Evolutionary conservation across 2,797 vertebrate genomes (phyloP).

Genomic region (Pseudotriccus pelzelni): DNA sequence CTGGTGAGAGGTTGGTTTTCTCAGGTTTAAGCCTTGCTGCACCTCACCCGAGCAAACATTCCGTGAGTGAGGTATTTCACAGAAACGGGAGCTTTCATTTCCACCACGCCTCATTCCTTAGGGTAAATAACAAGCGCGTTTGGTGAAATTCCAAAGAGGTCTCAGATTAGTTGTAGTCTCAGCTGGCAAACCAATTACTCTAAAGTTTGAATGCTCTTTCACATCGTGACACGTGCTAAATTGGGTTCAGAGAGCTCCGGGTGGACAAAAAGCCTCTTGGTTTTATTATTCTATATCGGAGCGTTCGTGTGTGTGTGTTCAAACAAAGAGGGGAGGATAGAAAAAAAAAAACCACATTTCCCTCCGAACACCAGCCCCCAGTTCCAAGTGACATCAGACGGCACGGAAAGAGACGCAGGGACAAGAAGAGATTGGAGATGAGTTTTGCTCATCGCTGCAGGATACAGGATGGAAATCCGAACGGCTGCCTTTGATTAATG

Average conservation of each 20-base stretch:
- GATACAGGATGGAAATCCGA: constrained; percentile 1
- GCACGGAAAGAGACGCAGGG: neutral
- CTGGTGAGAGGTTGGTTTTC: neutral
- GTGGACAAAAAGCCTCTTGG: neutral
- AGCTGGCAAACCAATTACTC: constrained; percentile 41
- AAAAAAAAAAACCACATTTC: neutral
- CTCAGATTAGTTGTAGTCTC: neutral
- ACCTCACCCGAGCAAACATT: neutral
- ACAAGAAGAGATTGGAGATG: constrained; percentile 23
- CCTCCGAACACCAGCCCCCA: neutral
- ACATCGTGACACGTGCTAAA: constrained; percentile 1
- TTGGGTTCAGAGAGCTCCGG: constrained; percentile 21
- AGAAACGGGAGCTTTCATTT: neutral
- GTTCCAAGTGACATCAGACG: neutral
- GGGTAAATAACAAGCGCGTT: constrained; percentile 26
- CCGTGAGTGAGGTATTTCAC: neutral
- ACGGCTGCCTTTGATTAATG: constrained; percentile 62
- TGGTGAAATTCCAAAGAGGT: neutral
- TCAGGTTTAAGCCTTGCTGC: neutral
- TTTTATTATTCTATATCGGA: neutral
- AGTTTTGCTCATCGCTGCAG: neutral
- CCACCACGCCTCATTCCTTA: fast-evolving
- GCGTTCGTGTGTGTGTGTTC: neutral
- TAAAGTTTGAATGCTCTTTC: neutral
- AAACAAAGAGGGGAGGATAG: neutral